These are phyloP conservation scores for Aleiodes sp. DNA, from an alignment of 1,140 invertebrate genomes.

Conservation along the genomic window DNA sequence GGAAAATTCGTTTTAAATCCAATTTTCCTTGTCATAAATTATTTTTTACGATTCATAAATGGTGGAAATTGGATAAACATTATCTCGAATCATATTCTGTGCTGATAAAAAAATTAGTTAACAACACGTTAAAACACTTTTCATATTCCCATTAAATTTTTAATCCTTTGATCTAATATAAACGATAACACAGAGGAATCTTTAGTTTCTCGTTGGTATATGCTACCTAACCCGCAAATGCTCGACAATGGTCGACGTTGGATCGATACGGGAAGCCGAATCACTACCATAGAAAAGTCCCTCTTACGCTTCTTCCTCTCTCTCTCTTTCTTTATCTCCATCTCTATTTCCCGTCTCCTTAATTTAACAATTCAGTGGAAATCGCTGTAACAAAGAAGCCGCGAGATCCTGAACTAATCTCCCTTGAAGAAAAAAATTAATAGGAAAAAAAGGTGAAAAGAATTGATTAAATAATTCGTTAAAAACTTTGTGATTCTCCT, in stretches of 20 bases:
- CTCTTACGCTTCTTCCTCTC: neutral
- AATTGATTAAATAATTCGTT: slow-evolving; percentile 1
- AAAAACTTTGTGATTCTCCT: neutral
- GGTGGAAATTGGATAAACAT: no score
- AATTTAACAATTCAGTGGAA: neutral
- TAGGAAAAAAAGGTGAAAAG: neutral
- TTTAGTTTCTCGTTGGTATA: neutral
- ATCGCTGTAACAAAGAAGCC: neutral
- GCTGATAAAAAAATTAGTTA: no score
- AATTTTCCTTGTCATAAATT: no score
- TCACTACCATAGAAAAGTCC: slow-evolving; percentile 12
- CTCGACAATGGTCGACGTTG: neutral
- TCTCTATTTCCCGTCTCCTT: neutral
- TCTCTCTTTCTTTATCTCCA: neutral
- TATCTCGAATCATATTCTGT: no score
- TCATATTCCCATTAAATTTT: no score
- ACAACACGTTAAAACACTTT: no score
- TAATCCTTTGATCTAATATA: no score
- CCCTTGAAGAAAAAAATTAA: neutral
- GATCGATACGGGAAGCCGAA: slow-evolving; percentile 28
- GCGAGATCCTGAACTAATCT: neutral
- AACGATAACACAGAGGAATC: slow-evolving; percentile 4
- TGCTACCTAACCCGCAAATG: neutral
- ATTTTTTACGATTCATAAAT: no score
- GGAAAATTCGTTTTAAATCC: no score